These are phyloP conservation scores for Pteromalus puparum DNA, from an alignment of 1,140 invertebrate genomes.

Conservation along the genomic window DNA sequence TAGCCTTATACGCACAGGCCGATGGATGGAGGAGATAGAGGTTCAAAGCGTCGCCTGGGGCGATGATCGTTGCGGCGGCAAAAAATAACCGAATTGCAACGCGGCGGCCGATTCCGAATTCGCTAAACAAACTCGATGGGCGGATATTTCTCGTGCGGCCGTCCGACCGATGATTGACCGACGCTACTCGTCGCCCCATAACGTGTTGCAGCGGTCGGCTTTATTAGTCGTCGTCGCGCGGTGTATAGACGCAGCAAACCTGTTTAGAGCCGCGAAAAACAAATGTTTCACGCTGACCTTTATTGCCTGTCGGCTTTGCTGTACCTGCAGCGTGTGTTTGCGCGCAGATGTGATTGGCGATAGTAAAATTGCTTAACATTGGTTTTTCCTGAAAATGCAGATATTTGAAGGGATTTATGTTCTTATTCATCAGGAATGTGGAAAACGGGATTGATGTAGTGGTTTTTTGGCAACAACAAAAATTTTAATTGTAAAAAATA, in stretches of 20 bases:
- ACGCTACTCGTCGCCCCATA: neutral
- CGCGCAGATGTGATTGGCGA: too few species aligned
- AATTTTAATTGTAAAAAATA: too few species aligned
- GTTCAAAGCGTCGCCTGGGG: neutral
- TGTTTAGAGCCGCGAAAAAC: neutral
- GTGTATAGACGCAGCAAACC: neutral
- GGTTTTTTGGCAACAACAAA: neutral
- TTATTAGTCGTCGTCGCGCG: neutral
- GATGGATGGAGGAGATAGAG: neutral
- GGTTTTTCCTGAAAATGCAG: too few species aligned
- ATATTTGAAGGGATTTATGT: too few species aligned
- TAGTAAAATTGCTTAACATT: too few species aligned
- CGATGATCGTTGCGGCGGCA: neutral
- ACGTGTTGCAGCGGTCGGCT: neutral
- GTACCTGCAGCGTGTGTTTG: neutral
- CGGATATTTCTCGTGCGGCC: constrained; percentile 11
- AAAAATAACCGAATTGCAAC: neutral
- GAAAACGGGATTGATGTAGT: neutral
- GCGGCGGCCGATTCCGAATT: neutral
- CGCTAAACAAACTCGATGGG: constrained; percentile 9
- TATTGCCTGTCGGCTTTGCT: neutral
- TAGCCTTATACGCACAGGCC: neutral
- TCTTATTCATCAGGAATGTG: neutral
- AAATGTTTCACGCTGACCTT: constrained; percentile 2
- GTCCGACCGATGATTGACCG: constrained; percentile 6